These are phyloP conservation scores for Oxyruncus cristatus DNA, from an alignment of 2,113 vertebrate species.

Conservation along the genomic window DNA sequence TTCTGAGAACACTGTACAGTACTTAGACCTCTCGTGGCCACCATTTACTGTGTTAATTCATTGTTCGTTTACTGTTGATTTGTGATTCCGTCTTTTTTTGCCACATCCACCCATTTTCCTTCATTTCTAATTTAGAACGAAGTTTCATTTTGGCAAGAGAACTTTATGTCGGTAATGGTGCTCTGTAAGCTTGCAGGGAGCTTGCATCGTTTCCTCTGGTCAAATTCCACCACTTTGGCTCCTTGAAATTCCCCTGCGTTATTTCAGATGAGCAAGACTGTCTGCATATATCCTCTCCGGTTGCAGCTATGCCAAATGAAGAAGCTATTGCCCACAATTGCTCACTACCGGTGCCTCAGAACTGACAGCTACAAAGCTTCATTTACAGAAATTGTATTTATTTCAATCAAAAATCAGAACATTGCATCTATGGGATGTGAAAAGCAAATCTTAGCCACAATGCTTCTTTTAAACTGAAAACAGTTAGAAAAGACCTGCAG, in stretches of 20 bases:
- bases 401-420: background rate
- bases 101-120: background rate
- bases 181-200: background rate
- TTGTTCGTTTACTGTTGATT: background rate
- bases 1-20: background rate
- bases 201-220: background rate
- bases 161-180: background rate
- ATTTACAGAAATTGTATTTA: background rate
- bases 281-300: background rate
- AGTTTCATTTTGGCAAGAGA: background rate
- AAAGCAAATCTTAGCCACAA: background rate
- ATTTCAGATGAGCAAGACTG: background rate
- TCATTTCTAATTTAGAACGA: background rate
- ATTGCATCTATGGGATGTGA: background rate
- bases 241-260: background rate
- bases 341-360: background rate
- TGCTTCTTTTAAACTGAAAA: background rate
- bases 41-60: background rate
- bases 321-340: background rate
- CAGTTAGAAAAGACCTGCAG: background rate
- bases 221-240: background rate
- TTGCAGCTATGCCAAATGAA: background rate
- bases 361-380: background rate
- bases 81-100: background rate
- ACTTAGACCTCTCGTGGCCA: background rate